Base-by-base conservation (phyloP, 2,888 invertebrate species). In the Melanargia galathea region DNA sequence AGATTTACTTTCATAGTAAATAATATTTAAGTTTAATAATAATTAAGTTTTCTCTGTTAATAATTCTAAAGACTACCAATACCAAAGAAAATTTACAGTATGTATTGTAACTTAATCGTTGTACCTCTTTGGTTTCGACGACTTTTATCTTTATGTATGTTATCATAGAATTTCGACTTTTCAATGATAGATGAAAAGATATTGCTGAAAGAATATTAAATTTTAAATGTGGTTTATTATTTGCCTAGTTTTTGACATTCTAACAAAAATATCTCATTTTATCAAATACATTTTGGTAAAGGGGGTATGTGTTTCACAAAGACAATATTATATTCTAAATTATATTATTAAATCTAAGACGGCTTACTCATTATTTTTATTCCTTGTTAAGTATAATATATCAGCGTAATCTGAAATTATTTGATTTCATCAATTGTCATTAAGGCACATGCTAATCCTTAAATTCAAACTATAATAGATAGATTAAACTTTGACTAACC, bases 401-500 rank as follows among this genome's bases (percentile, higher is more conserved):
- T 56, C 45, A 20, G 16, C 13, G 16, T 45, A 45, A 45, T 30
- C 56, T 46, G 45, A 57, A 57, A 55, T 30, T 6, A 56, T 5
- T 13, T 8, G 8, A 10, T 3, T 26, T 10, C 2, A 16, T 51
- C 8, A 43, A n/a, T 38, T 33, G 11, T 33, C 8, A 33, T n/a
- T n/a, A n/a, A 26, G 8, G 5, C 18, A 51, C 4, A 16, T 7
- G 30, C 8, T 2, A 30, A 26, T n/a, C 11, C 22, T 48, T 13
- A n/a, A 2, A 16, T 48, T 24, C 1, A 11, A 26, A 49, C 26
- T 26, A 16, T 20, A 45, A 11, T 8, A 51, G 2, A 26, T 51
- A 22, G 0, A 22, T 38, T n/a, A 24, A 38, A 38, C 2, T 48
- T 24, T 48, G 10, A 61, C 62, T 62, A 45, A 67, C 67, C n/a